Percentiles rank a stretch among this genome's conserved stretches.
These are phyloP conservation scores for Microtus pennsylvanicus DNA, from an alignment of 2,113 vertebrate genomes.

Conservation along the genomic window DNA sequence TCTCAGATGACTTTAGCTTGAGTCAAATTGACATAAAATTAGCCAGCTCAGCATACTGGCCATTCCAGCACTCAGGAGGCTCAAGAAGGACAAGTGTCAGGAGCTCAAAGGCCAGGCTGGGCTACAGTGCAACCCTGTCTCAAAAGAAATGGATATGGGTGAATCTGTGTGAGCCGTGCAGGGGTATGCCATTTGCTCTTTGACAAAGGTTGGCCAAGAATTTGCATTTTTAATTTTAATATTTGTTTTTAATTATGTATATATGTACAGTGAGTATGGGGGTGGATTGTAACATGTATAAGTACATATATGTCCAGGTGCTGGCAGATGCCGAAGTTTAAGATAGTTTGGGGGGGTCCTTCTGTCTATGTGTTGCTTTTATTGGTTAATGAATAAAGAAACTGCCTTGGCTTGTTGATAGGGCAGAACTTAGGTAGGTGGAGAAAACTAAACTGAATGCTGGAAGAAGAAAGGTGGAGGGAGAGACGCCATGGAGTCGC, in stretches of 20 bases:
- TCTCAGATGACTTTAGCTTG: background rate
- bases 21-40: background rate
- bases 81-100: background rate
- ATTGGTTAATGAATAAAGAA: no score
- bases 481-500: no score
- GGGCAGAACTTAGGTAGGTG: no score
- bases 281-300: background rate
- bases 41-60: background rate
- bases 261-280: background rate
- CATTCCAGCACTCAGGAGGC: background rate
- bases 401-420: no score
- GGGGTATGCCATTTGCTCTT: background rate
- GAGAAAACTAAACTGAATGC: no score
- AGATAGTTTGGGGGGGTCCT: background rate
- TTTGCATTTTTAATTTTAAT: background rate
- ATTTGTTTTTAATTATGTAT: background rate
- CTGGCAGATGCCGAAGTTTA: background rate
- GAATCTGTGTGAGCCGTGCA: background rate
- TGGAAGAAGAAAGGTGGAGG: no score
- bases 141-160: background rate
- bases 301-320: no score
- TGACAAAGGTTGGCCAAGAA: background rate
- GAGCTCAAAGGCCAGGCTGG: background rate
- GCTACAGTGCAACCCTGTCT: background rate
- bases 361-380: no score